Evolutionary conservation across 1,140 invertebrate genomes (phyloP), one percentile per base, ranked within the genome.

Genomic region (Polypedilum vanderplanki): DNA sequence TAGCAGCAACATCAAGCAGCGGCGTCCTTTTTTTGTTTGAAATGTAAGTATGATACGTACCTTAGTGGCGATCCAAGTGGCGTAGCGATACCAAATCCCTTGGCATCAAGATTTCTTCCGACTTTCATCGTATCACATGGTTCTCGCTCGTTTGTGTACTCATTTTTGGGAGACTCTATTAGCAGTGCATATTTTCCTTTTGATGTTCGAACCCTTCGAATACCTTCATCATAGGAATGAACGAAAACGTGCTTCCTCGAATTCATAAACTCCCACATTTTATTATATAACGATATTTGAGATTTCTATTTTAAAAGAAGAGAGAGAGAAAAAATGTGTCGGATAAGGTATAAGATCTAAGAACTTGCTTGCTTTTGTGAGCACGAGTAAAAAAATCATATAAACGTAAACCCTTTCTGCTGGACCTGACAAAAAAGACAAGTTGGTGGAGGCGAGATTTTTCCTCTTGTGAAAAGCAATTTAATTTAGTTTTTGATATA

Each of bases 241-340:
- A 94, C 91, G 78, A 96, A 95, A 33, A 94, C 91, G 79, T 94
- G 87, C 77, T 91, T 91, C 77, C 90, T 85, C 10, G 90, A 88
- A 77, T 91, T 92, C 96, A 98, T 98, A 79, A 93, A 97, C 79
- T 95, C 91, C 94, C 94, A 98, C 96, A 98, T 98, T 82, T 93
- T 90, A 80, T 90, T 90, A 83, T 97, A 98, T 1, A 95, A 88
- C 57, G 89, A 88, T 76, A 97, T 94, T 80, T 94, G 92, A 3
- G 95, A 97, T 80, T 89, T 88, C 94, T 96, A 84, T 57, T 57
- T 57, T 4, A 15, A 57, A 15, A 46, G 41, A 57, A 57, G n/a
- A 57, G 15, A 57, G 1, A 46, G 8, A n/a, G n/a, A 33, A 57
- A 15, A 17, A 57, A 15, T 57, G n/a, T n/a, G n/a, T n/a, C n/a